These are phyloP conservation scores for Eulemur rufifrons DNA, from an alignment of 2,113 vertebrate genomes.

Conservation along the genomic window DNA sequence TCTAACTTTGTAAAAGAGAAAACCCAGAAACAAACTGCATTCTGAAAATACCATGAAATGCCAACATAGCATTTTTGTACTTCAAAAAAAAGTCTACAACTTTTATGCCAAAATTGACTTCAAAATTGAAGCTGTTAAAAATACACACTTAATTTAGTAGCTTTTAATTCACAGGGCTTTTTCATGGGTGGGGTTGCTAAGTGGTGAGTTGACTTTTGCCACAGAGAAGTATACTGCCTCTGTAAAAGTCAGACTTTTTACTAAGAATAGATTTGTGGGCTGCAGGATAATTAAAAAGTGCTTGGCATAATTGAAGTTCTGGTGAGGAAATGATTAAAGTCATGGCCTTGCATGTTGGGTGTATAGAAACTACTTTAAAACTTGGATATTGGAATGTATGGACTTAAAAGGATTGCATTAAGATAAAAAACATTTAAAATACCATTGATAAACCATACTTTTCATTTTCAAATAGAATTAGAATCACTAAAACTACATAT, in stretches of 20 bases:
- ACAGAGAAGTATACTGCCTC: slow-evolving; percentile 74
- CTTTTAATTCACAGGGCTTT: slow-evolving; percentile 84
- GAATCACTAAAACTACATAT: background rate
- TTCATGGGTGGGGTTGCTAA: slow-evolving; percentile 86
- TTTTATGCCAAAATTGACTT: slow-evolving; percentile 72
- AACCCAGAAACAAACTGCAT: slow-evolving; percentile 32
- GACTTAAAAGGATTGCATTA: slow-evolving; percentile 60
- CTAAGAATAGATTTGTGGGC: slow-evolving; percentile 87
- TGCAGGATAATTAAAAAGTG: slow-evolving; percentile 84
- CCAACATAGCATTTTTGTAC: slow-evolving; percentile 80
- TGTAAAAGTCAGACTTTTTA: slow-evolving; percentile 73
- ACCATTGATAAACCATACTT: slow-evolving; percentile 40
- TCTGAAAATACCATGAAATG: slow-evolving; percentile 79
- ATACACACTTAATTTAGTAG: slow-evolving; percentile 85
- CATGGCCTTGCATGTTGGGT: slow-evolving; percentile 73
- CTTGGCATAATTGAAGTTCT: slow-evolving; percentile 70
- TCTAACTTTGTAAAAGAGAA: slow-evolving; percentile 34
- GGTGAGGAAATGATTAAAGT: slow-evolving; percentile 80
- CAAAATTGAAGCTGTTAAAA: slow-evolving; percentile 88
- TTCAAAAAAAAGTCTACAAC: slow-evolving; percentile 76
- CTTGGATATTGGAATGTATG: slow-evolving; percentile 76
- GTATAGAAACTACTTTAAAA: slow-evolving; percentile 79
- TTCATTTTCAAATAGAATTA: slow-evolving; percentile 59
- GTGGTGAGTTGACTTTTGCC: slow-evolving; percentile 83
- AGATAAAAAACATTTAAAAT: slow-evolving; percentile 63